Base-by-base conservation (phyloP, 1,140 invertebrate genomes). In the Ceratina calcarata region DNA sequence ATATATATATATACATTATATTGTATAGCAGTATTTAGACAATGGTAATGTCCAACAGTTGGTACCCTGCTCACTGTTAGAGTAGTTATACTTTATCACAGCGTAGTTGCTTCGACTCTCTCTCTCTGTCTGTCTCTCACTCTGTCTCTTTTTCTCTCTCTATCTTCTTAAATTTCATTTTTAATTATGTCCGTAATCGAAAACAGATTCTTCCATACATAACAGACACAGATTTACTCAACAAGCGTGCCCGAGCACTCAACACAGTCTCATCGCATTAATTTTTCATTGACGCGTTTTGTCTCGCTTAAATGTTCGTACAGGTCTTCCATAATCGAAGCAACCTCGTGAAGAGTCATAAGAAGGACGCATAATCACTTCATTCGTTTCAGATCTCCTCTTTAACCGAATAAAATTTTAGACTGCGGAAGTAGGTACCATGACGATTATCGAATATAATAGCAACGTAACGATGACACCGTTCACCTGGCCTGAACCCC, bases 21-120 rank as follows among this genome's bases (percentile, higher is more conserved):
- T 57, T 57, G 55, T 61, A 88, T 89, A 90, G 86, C 91, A 91
- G 90, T 91, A 93, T 91, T 91, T 93, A 93, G 92, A 93, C 92
- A 92, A 93, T 93, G 92, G 92, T 93, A 92, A 92, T 91, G 87
- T 93, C 91, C 92, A 93, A 93, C 92, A 92, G 91, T 90, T 92
- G 91, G 91, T 92, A 91, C 82, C 88, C 89, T 87, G 62, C 80
- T 89, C 77, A 81, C 89, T 83, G 86, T 88, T 89, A 84, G 84
- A 45, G 86, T 91, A 90, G 86, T 80, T 77, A 82, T 65, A 87
- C 58, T 80, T 81, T 87, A 86, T 83, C 70, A 87, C 80, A 89
- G 88, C 87, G 85, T 90, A 91, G 89, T 90, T 84, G 90, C 89
- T 91, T 91, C 87, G 88, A 89, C 86, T 87, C 87, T 88, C 79